phyloP scores from a whole-genome alignment of 2,797 vertebrate genomes.

The Uromys caudimaculatus region DNA sequence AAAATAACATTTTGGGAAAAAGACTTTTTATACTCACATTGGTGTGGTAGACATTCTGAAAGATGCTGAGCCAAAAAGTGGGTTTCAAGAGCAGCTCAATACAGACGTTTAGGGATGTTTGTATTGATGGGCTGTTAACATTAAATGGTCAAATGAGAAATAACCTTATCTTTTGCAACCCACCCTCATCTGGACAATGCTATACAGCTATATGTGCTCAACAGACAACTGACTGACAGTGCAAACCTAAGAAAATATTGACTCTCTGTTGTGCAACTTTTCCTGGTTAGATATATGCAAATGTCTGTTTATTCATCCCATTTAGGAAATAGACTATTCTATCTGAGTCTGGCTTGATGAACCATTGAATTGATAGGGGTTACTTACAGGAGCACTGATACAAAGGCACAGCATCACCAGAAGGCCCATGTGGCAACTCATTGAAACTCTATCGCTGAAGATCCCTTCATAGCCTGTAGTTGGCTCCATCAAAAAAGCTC shows the following conservation, averaged over 20 bases:
- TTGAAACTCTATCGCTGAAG: background rate
- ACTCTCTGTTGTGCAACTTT: background rate
- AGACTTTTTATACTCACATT: background rate
- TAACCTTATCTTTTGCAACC: background rate
- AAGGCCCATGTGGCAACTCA: background rate
- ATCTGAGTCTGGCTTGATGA: background rate
- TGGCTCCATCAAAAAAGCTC: too few species aligned
- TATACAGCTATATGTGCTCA: background rate
- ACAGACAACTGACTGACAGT: background rate
- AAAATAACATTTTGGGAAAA: background rate
- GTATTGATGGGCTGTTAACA: background rate
- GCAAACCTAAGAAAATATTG: background rate
- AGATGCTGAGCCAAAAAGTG: background rate
- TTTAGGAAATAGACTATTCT: background rate
- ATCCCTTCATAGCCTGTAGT: background rate
- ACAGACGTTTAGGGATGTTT: background rate
- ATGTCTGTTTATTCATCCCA: background rate
- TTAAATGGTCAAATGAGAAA: background rate
- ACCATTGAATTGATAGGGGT: background rate
- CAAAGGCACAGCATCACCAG: background rate
- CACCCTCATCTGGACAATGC: background rate
- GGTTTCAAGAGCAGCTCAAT: background rate
- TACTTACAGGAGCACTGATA: background rate
- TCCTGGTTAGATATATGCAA: too few species aligned
- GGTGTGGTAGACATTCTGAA: background rate